phyloP scores from a whole-genome alignment of 2,113 vertebrate species.

The Thamnophis sirtalis region DNA sequence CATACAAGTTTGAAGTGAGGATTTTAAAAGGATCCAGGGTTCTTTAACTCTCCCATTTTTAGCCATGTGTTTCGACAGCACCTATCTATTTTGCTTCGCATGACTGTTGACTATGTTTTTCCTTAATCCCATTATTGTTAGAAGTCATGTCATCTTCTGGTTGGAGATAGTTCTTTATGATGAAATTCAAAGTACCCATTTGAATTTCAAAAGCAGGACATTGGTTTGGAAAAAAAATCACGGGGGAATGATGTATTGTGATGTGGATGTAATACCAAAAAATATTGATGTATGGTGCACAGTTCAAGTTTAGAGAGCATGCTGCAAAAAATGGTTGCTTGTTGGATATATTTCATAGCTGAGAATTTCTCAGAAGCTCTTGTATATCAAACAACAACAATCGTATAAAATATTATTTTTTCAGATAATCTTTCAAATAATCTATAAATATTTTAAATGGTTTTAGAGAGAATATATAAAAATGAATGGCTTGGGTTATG shows the following conservation, averaged over 20 bases:
- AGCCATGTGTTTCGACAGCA: background rate
- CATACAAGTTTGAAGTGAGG: background rate
- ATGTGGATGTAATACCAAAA: background rate
- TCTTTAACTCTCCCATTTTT: background rate
- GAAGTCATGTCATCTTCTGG: background rate
- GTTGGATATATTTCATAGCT: background rate
- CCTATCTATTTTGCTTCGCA: background rate
- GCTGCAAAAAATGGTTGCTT: background rate
- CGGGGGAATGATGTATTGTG: background rate
- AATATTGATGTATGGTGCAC: background rate
- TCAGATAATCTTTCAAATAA: background rate
- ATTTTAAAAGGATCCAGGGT: background rate
- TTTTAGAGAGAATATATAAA: background rate
- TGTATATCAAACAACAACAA: background rate
- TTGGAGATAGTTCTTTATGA: background rate
- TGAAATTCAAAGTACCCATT: background rate
- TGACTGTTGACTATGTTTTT: background rate
- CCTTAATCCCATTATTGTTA: background rate
- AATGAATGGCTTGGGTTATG: background rate
- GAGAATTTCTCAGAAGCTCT: fast-evolving
- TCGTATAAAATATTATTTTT: background rate
- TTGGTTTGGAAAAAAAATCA: background rate
- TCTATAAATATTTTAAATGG: background rate
- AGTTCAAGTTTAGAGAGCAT: background rate
- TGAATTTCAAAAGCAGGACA: background rate